A percentile compares a stretch with the other conserved stretches of the same genome.
These are phyloP conservation scores for Araneus ventricosus DNA, from an alignment of 1,140 invertebrate genomes.

Conservation along the genomic window DNA sequence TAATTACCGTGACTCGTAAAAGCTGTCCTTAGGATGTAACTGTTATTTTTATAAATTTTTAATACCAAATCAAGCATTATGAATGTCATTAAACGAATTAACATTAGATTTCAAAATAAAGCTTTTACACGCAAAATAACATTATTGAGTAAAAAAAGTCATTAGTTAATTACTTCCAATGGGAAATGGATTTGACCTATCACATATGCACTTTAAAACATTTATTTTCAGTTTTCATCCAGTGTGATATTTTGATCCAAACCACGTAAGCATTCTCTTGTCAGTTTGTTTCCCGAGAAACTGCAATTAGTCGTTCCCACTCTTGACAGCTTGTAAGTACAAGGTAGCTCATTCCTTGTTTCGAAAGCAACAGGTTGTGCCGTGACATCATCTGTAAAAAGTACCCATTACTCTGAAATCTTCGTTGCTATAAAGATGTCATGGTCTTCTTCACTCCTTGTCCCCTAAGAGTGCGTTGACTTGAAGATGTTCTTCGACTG, in stretches of 20 bases:
- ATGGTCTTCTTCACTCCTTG: conserved; percentile 38
- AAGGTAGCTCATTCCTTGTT: conserved; percentile 40
- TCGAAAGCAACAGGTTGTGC: conserved; percentile 64
- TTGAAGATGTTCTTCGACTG: conserved; percentile 15
- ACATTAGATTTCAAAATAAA: neutral
- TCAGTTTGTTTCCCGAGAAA: conserved; percentile 1
- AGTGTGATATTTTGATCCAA: neutral
- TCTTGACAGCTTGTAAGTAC: neutral
- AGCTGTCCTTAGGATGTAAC: too few species aligned
- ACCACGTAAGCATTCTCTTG: neutral
- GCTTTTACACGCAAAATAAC: neutral
- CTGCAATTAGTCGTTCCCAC: conserved; percentile 30
- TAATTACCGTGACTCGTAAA: too few species aligned
- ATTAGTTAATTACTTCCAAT: neutral
- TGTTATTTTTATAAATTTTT: too few species aligned
- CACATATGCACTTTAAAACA: neutral
- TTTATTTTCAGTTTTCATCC: neutral
- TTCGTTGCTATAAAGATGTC: conserved; percentile 41
- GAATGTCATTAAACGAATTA: neutral
- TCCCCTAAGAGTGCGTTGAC: conserved; percentile 49
- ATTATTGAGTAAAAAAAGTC: neutral
- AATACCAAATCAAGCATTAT: too few species aligned
- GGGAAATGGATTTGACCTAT: neutral
- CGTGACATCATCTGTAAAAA: conserved; percentile 64
- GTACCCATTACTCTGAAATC: conserved; percentile 34